phyloP scores from a whole-genome alignment of 1,140 invertebrate species.

The Chymomyza costata region DNA sequence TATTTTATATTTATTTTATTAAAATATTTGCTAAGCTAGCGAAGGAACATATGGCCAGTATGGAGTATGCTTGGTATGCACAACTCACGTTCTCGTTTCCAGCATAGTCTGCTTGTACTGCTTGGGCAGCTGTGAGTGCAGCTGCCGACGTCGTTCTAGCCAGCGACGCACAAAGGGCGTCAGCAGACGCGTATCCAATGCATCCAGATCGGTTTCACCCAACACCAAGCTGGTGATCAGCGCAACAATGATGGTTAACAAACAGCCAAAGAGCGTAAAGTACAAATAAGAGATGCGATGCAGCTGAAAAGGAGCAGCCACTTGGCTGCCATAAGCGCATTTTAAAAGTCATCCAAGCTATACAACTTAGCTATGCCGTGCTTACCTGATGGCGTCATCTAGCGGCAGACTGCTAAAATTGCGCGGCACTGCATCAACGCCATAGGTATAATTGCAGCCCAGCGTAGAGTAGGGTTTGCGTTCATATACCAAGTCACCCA shows the following conservation, averaged over 20 bases:
- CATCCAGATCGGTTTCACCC: slow-evolving; percentile 76
- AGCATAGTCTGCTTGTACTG: slow-evolving; percentile 17
- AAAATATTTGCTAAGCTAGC: slow-evolving; percentile 61
- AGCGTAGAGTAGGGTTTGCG: slow-evolving; percentile 81
- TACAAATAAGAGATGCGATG: slow-evolving; percentile 81
- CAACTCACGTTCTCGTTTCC: slow-evolving; percentile 46
- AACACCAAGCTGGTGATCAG: slow-evolving; percentile 78
- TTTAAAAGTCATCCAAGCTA: not conserved
- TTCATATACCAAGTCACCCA: slow-evolving; percentile 78
- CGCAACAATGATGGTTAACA: slow-evolving; percentile 82
- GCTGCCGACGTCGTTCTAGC: slow-evolving; percentile 75
- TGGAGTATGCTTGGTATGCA: slow-evolving; percentile 16
- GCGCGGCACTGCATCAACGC: slow-evolving; percentile 45
- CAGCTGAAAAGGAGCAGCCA: slow-evolving; percentile 40
- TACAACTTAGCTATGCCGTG: not conserved
- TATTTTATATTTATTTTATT: slow-evolving; percentile 55
- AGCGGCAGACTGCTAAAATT: slow-evolving; percentile 39
- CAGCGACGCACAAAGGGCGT: slow-evolving; percentile 82
- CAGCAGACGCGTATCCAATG: slow-evolving; percentile 80
- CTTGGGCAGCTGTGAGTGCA: slow-evolving; percentile 29
- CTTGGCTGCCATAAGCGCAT: slow-evolving; percentile 12
- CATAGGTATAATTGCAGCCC: slow-evolving; percentile 82
- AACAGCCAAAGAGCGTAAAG: slow-evolving; percentile 80
- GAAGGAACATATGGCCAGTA: slow-evolving; percentile 56
- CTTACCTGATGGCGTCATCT: slow-evolving; percentile 39